phyloP scores from a whole-genome alignment of 2,797 vertebrate species.

The Anguilla marmorata region DNA sequence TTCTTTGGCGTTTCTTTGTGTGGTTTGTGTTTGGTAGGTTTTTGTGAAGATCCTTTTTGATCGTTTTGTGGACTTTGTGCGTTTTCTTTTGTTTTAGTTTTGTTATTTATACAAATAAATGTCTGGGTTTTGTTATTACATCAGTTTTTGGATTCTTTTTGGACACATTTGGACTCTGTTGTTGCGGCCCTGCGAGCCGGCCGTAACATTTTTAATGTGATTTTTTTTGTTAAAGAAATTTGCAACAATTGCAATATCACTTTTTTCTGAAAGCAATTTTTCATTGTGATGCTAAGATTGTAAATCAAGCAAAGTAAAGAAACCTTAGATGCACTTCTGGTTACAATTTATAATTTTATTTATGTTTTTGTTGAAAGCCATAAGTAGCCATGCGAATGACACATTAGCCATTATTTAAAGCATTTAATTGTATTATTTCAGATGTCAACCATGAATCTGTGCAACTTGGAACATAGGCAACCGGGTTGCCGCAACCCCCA shows the following conservation, averaged over 20 bases:
- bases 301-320: not conserved
- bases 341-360: not conserved
- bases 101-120: not conserved
- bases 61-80: too few relatives aligned
- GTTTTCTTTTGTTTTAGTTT: not conserved
- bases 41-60: too few relatives aligned
- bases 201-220: not conserved
- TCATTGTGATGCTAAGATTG: not conserved
- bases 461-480: not conserved
- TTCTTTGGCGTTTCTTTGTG: too few relatives aligned
- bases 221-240: not conserved
- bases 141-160: too few relatives aligned
- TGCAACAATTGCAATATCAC: not conserved
- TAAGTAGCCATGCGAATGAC: slow-evolving; percentile 2
- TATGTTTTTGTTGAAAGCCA: not conserved
- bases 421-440: not conserved
- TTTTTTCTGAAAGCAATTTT: not conserved
- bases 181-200: too few relatives aligned
- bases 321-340: not conserved
- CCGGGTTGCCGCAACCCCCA: not conserved
- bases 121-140: too few relatives aligned
- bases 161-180: too few relatives aligned
- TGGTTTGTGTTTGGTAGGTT: too few relatives aligned
- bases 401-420: not conserved
- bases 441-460: not conserved